Evolutionary conservation across 1,140 invertebrate species (phyloP), one percentile per base, ranked within the genome.

Genomic region (Drosophila rufa): DNA sequence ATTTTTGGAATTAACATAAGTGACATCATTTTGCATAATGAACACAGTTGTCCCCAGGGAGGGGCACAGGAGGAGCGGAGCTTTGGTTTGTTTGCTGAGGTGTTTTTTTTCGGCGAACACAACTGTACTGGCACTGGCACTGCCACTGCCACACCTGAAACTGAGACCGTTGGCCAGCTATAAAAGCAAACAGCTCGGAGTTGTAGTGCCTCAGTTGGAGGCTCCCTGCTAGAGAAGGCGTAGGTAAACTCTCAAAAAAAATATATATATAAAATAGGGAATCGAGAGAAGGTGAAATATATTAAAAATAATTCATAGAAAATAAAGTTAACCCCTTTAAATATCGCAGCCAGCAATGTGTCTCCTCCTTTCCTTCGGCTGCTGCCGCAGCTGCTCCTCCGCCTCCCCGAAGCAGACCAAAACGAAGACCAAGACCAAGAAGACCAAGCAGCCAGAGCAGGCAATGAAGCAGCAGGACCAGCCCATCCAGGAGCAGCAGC

Each of bases 21-120:
- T 51, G 74, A 58, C 55, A 76, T 45, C 71, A 75, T 59, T 76
- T 76, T 76, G 71, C 73, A 75, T 75, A 57, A 65, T 75, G 22
- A 68, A 68, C 58, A 50, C 57, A 61, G 38, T 59, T 69, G 66
- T 62, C 40, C 15, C 12, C 3, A 19, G 27, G 27, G 27, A 30
- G 27, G 27, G 27, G 5, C 6, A 30, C 22, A 25, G 22, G 22
- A 25, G 22, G 22, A 25, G 22, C 5, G 1, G 27, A 30, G 42
- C 17, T 46, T 46, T 25, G 25, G 33, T 36, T 36, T 36, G 33
- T 36, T 60, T 17, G 22, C 17, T 9, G 48, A 43, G 27, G 22
- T 33, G 36, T 25, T 38, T 36, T 8, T n/a, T 66, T 69, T 27
- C 64, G 5, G 6, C 12, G 30, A 70, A 58, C 51, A 42, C 51